Conservation (phyloP, 2,113 vertebrate species). For the Ginglymostoma cirratum region DNA sequence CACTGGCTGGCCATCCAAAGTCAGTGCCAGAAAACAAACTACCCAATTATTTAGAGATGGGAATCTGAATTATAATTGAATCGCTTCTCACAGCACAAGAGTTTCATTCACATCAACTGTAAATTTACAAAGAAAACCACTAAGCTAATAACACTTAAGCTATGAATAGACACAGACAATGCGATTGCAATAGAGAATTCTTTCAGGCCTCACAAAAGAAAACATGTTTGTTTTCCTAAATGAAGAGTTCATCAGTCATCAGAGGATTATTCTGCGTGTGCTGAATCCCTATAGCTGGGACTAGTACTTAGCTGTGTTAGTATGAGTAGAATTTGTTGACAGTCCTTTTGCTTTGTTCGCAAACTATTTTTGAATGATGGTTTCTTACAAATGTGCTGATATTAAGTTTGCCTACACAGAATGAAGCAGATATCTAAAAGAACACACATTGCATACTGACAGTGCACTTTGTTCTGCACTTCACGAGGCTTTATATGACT, state of each 20-base stretch:
- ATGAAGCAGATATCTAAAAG: background rate
- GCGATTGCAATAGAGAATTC: background rate
- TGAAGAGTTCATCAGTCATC: background rate
- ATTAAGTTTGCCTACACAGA: background rate
- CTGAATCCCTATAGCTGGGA: background rate
- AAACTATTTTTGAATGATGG: background rate
- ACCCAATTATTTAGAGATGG: background rate
- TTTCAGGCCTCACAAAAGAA: background rate
- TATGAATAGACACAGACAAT: background rate
- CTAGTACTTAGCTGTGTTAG: background rate
- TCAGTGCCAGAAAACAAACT: background rate
- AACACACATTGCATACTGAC: background rate
- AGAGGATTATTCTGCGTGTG: background rate
- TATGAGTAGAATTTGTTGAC: background rate
- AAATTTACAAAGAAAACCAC: background rate
- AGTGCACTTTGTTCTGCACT: background rate
- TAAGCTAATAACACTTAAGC: background rate
- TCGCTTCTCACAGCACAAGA: background rate
- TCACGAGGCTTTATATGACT: background rate
- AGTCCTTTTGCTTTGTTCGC: background rate
- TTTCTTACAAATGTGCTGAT: background rate
- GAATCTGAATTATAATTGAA: background rate
- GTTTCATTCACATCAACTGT: background rate
- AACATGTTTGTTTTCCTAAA: slow-evolving; percentile 12
- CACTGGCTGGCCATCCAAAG: background rate